phyloP scores from a whole-genome alignment of 2,888 invertebrate genomes.

The Caenorhabditis virilis region DNA sequence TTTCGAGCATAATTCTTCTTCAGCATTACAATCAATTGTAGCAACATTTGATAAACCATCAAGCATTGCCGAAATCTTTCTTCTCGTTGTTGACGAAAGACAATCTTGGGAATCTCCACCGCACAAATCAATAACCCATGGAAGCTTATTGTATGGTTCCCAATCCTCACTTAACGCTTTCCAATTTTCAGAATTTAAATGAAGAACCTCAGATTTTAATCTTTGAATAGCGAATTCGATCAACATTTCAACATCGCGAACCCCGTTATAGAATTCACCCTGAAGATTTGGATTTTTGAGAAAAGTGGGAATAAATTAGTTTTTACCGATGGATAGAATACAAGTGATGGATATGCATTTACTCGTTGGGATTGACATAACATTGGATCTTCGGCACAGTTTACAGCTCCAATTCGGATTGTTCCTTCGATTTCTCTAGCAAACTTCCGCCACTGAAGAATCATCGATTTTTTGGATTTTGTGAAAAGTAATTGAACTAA shows the following conservation, averaged over 20 bases:
- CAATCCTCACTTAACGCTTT: slow-evolving; percentile 45
- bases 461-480: neutral
- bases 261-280: slow-evolving; percentile 75
- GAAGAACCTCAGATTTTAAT: slow-evolving; percentile 69
- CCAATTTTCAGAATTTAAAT: slow-evolving; percentile 53
- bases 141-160: slow-evolving; percentile 60
- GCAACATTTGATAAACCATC: slow-evolving; percentile 73
- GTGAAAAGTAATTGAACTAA: slow-evolving; percentile 58
- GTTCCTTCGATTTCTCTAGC: slow-evolving; percentile 81
- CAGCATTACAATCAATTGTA: slow-evolving; percentile 72
- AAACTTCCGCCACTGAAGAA: slow-evolving; percentile 78
- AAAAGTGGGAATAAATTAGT: neutral
- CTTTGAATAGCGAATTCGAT: slow-evolving; percentile 76
- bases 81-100: slow-evolving; percentile 36
- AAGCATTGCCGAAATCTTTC: slow-evolving; percentile 78
- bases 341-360: slow-evolving; percentile 79
- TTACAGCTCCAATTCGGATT: slow-evolving; percentile 82
- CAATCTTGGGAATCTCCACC: slow-evolving; percentile 67
- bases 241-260: slow-evolving; percentile 74
- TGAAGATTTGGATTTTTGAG: slow-evolving; percentile 67
- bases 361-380: slow-evolving; percentile 81
- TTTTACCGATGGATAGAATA: slow-evolving; percentile 76
- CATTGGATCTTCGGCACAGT: slow-evolving; percentile 83
- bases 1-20: slow-evolving; percentile 71
- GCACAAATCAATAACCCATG: slow-evolving; percentile 74